These are phyloP conservation scores for Halcyon leucocephala DNA, from an alignment of 2,797 vertebrate genomes.

Conservation along the genomic window DNA sequence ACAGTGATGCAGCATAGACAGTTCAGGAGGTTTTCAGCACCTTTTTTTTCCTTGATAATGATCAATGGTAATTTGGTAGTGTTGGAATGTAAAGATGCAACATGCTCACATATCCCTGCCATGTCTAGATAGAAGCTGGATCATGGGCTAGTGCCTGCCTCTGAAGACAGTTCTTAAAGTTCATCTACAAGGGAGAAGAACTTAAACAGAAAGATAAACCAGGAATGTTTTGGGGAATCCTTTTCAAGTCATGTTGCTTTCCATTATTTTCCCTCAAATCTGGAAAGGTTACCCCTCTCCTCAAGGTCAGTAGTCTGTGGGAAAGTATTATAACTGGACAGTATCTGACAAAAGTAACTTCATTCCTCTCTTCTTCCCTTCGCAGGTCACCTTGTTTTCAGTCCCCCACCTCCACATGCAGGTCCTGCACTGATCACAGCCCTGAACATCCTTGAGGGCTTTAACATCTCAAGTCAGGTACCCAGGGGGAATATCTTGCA, in stretches of 20 bases:
- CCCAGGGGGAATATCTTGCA: constrained; percentile 86
- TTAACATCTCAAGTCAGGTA: constrained; percentile 89
- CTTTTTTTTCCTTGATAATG: background rate
- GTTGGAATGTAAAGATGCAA: background rate
- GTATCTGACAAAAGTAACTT: background rate
- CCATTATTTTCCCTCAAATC: background rate
- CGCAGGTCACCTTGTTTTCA: constrained; percentile 91
- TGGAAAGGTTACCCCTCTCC: background rate
- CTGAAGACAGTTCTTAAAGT: background rate
- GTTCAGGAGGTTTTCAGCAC: background rate
- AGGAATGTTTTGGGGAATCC: background rate
- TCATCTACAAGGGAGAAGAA: background rate
- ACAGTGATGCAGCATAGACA: rapidly evolving
- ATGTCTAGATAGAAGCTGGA: background rate
- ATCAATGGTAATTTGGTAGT: background rate
- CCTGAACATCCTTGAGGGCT: constrained; percentile 96
- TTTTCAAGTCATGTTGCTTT: background rate
- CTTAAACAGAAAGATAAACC: background rate
- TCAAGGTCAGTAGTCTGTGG: background rate
- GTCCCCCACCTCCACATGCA: constrained; percentile 90
- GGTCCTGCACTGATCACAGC: constrained; percentile 93
- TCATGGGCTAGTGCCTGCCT: rapidly evolving
- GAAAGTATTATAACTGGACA: background rate
- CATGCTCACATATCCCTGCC: background rate
- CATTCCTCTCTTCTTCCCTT: constrained; percentile 23